phyloP scores from a whole-genome alignment of 2,888 invertebrate genomes.

The Drosophila putrida region DNA sequence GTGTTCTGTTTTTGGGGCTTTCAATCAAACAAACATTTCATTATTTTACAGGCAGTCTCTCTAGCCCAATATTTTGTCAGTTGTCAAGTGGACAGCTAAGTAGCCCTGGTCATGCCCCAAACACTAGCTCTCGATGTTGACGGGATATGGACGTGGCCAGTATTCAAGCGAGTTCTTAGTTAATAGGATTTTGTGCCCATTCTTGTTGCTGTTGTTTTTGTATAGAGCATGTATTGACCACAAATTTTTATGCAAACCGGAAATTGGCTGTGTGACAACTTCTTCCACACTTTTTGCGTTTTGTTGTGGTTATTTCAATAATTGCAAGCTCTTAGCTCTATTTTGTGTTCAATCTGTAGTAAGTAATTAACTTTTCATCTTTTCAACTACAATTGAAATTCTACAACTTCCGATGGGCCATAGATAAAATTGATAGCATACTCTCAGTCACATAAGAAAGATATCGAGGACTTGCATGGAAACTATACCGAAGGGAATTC shows the following conservation, averaged over 20 bases:
- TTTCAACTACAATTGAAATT: background rate
- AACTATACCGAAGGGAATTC: background rate
- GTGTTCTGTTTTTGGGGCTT: constrained; percentile 17
- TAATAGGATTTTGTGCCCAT: constrained; percentile 58
- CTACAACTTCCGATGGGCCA: background rate
- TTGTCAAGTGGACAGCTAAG: constrained; percentile 24
- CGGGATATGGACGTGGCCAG: constrained; percentile 12
- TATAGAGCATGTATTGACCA: constrained; percentile 1
- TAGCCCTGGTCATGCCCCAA: background rate
- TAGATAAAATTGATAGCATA: constrained; percentile 5
- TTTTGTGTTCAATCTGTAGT: constrained; percentile 48
- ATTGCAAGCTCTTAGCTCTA: constrained; percentile 38
- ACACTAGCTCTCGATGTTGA: background rate
- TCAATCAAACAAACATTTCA: constrained; percentile 70
- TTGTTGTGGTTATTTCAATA: constrained; percentile 47
- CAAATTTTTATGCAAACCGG: constrained; percentile 40
- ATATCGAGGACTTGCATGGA: background rate
- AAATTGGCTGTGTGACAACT: constrained; percentile 50
- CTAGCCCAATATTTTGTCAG: constrained; percentile 57
- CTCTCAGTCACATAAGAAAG: background rate
- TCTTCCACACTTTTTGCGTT: constrained; percentile 30
- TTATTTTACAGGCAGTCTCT: constrained; percentile 54
- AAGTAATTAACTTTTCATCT: constrained; percentile 53
- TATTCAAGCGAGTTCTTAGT: constrained; percentile 32
- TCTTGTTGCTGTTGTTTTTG: constrained; percentile 24